phyloP scores from a whole-genome alignment of 2,113 vertebrate species.

The Anolis carolinensis region DNA sequence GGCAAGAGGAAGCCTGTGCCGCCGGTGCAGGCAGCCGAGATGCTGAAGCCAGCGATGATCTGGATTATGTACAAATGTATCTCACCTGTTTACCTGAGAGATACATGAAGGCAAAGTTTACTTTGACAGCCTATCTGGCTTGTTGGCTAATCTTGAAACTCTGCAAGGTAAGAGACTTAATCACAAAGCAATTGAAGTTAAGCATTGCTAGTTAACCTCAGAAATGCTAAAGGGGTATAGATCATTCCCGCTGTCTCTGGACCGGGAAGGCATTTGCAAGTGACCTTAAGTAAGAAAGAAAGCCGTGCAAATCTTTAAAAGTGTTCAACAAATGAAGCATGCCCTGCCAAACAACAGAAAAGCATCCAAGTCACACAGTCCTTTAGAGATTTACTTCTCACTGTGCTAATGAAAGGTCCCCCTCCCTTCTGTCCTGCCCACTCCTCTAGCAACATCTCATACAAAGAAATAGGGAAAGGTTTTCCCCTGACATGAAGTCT shows the following conservation, averaged over 20 bases:
- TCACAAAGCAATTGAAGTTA: background rate
- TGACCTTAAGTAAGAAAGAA: background rate
- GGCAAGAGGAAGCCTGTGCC: constrained; percentile 27
- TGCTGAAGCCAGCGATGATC: constrained; percentile 32
- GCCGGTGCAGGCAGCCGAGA: constrained; percentile 22
- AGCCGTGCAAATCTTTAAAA: constrained; percentile 2
- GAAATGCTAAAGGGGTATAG: constrained; percentile 21
- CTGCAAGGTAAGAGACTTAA: constrained; percentile 76
- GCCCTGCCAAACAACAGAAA: background rate
- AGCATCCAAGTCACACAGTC: background rate
- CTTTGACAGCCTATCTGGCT: constrained; percentile 64
- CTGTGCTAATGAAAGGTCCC: background rate
- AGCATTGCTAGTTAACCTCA: constrained; percentile 24
- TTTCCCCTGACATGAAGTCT: too few relatives aligned
- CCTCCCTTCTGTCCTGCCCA: background rate
- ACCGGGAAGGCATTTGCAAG: background rate
- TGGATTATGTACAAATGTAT: constrained; percentile 61
- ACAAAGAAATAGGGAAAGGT: too few relatives aligned
- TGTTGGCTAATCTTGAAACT: constrained; percentile 77
- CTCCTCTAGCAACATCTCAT: background rate
- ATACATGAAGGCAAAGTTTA: constrained; percentile 67
- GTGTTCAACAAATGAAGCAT: background rate
- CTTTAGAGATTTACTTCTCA: background rate
- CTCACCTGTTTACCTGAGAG: constrained; percentile 67
- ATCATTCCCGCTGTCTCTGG: background rate